A percentile compares a stretch with the other conserved stretches of the same genome.
phyloP scores from a whole-genome alignment of 1,140 invertebrate species.

The Drosophila arizonae region DNA sequence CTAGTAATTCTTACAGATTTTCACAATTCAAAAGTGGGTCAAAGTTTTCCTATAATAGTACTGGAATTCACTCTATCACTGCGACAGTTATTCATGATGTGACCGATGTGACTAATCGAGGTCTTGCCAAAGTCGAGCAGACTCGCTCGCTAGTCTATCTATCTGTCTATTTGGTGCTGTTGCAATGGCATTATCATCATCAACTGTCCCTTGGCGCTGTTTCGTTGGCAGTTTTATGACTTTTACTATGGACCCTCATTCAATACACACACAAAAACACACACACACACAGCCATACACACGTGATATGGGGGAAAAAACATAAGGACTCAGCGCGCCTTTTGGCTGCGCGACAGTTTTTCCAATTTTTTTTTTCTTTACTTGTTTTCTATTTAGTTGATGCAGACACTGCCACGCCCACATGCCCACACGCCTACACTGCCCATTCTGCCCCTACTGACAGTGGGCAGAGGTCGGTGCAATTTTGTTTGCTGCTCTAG shows the following conservation, averaged over 20 bases:
- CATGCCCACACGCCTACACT: neutral
- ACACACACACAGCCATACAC: neutral
- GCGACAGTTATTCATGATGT: no score
- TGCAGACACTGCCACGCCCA: conserved; percentile 22
- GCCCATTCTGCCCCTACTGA: no score
- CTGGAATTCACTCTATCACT: no score
- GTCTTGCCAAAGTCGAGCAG: neutral
- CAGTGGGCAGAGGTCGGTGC: conserved; percentile 27
- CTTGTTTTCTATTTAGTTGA: conserved; percentile 11
- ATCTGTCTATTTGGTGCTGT: neutral
- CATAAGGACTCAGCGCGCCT: conserved; percentile 34
- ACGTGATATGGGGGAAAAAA: neutral
- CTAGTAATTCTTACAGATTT: no score
- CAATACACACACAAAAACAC: conserved; percentile 1
- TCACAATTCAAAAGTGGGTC: no score
- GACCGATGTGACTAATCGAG: no score
- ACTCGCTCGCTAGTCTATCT: neutral
- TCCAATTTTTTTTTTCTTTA: conserved; percentile 5
- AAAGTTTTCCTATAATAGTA: no score
- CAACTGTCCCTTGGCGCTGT: conserved; percentile 31
- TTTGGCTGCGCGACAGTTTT: conserved; percentile 35
- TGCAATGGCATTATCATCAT: conserved; percentile 39
- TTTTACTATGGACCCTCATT: conserved; percentile 21
- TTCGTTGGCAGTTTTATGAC: conserved; percentile 41
- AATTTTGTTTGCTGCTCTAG: conserved; percentile 16